Conservation (phyloP, 2,888 invertebrate genomes). For the Orthonychiurus folsomi region DNA sequence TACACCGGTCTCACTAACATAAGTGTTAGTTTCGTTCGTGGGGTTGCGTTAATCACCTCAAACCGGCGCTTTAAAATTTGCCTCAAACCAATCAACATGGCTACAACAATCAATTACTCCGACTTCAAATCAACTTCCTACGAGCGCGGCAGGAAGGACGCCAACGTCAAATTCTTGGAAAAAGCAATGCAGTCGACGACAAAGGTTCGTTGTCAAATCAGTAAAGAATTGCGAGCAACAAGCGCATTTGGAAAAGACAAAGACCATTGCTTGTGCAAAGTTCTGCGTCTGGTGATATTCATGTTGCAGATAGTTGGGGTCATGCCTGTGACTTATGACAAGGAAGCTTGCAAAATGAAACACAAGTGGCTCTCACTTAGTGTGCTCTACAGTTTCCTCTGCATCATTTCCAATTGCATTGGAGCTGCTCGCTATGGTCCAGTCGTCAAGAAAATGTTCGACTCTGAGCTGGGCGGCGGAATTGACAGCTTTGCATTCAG, state of each 20-base stretch:
- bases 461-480: not conserved
- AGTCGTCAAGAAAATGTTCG: not conserved
- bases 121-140: too few relatives aligned
- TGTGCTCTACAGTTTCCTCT: not conserved
- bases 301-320: not conserved
- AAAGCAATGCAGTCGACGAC: not conserved
- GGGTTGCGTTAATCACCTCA: too few relatives aligned
- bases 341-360: not conserved
- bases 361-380: not conserved
- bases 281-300: not conserved
- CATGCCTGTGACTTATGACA: not conserved
- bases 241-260: constrained; percentile 7
- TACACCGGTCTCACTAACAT: too few relatives aligned
- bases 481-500: not conserved
- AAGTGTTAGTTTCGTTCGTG: too few relatives aligned
- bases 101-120: not conserved
- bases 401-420: not conserved
- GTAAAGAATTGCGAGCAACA: not conserved
- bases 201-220: not conserved
- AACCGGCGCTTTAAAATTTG: too few relatives aligned
- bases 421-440: not conserved
- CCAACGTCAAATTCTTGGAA: not conserved
- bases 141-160: not conserved
- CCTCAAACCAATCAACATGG: too few relatives aligned
- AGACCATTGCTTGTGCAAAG: constrained; percentile 4